Evolutionary conservation across 2,888 invertebrate species (phyloP).

Genomic region (Aspidapion aeneum): DNA sequence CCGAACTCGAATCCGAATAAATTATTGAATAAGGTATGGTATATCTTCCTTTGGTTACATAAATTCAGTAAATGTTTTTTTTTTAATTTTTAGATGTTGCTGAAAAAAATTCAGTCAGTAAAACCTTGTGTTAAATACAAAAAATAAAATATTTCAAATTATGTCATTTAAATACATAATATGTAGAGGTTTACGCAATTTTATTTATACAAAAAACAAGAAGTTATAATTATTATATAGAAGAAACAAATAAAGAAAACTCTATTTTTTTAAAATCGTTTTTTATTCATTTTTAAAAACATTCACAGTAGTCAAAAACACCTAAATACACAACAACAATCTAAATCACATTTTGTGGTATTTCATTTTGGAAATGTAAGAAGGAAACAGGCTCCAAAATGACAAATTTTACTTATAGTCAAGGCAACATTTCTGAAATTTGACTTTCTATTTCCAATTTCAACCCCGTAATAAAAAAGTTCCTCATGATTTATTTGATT

Average conservation of each 20-base stretch:
- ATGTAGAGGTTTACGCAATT: not conserved
- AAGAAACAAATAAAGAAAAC: too few relatives aligned
- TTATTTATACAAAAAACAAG: not conserved
- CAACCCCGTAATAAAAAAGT: too few relatives aligned
- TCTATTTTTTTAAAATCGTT: too few relatives aligned
- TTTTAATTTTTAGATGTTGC: constrained; percentile 27
- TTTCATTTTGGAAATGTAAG: not conserved
- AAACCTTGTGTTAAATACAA: constrained; percentile 25
- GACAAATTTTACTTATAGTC: not conserved
- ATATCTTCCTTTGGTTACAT: too few relatives aligned
- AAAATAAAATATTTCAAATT: constrained; percentile 1
- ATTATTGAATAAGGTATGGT: too few relatives aligned
- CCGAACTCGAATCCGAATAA: too few relatives aligned
- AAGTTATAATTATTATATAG: not conserved
- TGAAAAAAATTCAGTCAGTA: constrained; percentile 30
- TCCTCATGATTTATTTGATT: too few relatives aligned
- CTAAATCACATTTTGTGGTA: not conserved
- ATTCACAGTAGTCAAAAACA: too few relatives aligned
- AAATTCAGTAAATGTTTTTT: too few relatives aligned
- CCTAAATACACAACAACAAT: not conserved
- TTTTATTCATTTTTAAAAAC: not conserved
- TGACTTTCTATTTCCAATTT: too few relatives aligned
- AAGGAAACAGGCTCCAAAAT: not conserved
- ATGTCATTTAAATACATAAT: not conserved
- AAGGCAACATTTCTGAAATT: too few relatives aligned